Evolutionary conservation across 2,888 invertebrate genomes (phyloP).

Genomic region (Linnaemya vulpina): DNA sequence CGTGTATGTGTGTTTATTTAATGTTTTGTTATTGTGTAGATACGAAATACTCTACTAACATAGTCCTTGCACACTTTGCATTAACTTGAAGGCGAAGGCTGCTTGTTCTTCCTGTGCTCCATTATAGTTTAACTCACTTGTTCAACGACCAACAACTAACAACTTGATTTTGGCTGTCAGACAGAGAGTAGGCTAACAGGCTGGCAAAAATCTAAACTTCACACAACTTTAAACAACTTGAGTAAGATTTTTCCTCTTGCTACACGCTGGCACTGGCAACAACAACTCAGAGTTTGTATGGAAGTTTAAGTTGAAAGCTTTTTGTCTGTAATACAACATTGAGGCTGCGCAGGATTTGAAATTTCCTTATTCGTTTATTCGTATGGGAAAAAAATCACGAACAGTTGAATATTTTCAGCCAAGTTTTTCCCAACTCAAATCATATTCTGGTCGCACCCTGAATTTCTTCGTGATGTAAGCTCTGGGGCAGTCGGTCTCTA

Average conservation of each 20-base stretch:
- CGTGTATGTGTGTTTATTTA: neutral
- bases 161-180: conserved; percentile 28
- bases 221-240: conserved; percentile 54
- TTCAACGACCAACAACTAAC: neutral
- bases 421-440: conserved; percentile 66
- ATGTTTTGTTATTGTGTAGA: conserved; percentile 30
- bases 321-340: conserved; percentile 8
- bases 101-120: conserved; percentile 42
- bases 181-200: neutral
- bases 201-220: neutral
- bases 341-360: conserved; percentile 67
- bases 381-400: conserved; percentile 50
- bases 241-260: conserved; percentile 4
- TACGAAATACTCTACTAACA: conserved; percentile 58
- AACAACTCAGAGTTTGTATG: conserved; percentile 22
- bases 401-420: conserved; percentile 47
- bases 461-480: conserved; percentile 82
- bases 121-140: conserved; percentile 3
- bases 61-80: conserved; percentile 70
- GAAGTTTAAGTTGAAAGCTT: conserved; percentile 72
- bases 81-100: conserved; percentile 69
- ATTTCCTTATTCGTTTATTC: conserved; percentile 63
- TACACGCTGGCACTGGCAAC: conserved; percentile 13
- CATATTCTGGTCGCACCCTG: conserved; percentile 79
- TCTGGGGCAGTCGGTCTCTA: conserved; percentile 81